These are phyloP conservation scores for Achatina immaculata DNA, from an alignment of 1,140 invertebrate species.

Conservation along the genomic window DNA sequence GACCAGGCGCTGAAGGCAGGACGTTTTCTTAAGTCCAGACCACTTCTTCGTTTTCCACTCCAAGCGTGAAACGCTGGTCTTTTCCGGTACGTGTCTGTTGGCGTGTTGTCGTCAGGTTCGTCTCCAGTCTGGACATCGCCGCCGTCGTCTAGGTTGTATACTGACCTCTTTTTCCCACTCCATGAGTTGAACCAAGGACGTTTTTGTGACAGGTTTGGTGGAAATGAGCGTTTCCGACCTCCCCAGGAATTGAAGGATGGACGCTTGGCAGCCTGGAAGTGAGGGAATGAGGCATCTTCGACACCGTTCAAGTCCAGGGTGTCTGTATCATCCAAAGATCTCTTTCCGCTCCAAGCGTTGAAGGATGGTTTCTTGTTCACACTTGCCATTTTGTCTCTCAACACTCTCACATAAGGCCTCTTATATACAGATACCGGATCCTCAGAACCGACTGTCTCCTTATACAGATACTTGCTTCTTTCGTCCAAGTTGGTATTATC, in stretches of 20 bases:
- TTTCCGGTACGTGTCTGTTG: neutral
- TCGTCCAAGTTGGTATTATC: neutral
- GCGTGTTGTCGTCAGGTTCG: neutral
- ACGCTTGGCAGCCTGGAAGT: neutral
- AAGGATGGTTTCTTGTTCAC: neutral
- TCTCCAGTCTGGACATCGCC: neutral
- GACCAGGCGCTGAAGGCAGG: neutral
- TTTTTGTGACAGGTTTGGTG: neutral
- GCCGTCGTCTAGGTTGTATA: neutral
- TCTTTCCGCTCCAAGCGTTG: neutral
- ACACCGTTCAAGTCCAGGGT: neutral
- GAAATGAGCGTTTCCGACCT: neutral
- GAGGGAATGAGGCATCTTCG: neutral
- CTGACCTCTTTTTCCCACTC: neutral
- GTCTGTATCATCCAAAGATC: neutral
- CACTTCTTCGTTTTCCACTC: neutral
- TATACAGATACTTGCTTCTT: too few species aligned
- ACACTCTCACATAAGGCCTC: neutral
- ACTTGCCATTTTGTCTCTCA: neutral
- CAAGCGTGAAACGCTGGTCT: neutral
- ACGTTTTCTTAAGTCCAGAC: neutral
- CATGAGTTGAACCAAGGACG: neutral
- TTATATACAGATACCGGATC: neutral
- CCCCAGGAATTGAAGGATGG: neutral
- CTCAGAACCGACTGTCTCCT: neutral